A percentile compares a stretch with the other conserved stretches of the same genome.
Evolutionary conservation across 2,888 invertebrate genomes (phyloP).

Genomic region (Ochropleura leucogaster): DNA sequence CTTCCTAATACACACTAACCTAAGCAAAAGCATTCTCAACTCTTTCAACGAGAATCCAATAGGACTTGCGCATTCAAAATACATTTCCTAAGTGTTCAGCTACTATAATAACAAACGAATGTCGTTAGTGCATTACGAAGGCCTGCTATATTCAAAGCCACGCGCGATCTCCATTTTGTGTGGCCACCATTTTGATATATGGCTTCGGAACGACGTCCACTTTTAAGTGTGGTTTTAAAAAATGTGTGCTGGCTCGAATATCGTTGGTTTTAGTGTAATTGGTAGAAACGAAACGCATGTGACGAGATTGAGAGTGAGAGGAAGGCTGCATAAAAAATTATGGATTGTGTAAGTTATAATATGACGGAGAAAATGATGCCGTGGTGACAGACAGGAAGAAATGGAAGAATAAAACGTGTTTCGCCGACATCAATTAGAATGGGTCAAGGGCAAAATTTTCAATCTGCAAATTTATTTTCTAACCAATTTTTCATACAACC

Average conservation of each 20-base stretch:
- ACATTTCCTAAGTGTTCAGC: constrained; percentile 38
- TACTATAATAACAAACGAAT: constrained; percentile 53
- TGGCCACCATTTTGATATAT: constrained; percentile 65
- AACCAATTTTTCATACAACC: background rate
- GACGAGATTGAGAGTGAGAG: too few species aligned
- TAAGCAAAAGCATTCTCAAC: background rate
- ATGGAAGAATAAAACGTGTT: too few species aligned
- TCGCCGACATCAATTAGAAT: too few species aligned
- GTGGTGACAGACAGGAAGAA: too few species aligned
- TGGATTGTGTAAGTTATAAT: too few species aligned
- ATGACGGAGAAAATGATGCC: too few species aligned
- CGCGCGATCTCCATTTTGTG: constrained; percentile 60
- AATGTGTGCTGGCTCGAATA: background rate
- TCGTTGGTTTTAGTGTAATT: background rate
- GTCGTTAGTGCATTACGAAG: constrained; percentile 59
- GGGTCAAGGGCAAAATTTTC: too few species aligned
- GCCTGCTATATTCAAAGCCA: constrained; percentile 62
- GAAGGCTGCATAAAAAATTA: too few species aligned
- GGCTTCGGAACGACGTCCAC: constrained; percentile 39
- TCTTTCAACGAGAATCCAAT: background rate
- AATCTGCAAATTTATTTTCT: background rate
- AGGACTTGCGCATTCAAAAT: constrained; percentile 21
- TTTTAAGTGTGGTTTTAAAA: constrained; percentile 37
- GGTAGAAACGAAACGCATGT: too few species aligned
- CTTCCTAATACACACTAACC: background rate